Evolutionary conservation across 2,797 vertebrate genomes (phyloP), one percentile per base, ranked within the genome.

Genomic region (Crossoptilon crossoptilon): DNA sequence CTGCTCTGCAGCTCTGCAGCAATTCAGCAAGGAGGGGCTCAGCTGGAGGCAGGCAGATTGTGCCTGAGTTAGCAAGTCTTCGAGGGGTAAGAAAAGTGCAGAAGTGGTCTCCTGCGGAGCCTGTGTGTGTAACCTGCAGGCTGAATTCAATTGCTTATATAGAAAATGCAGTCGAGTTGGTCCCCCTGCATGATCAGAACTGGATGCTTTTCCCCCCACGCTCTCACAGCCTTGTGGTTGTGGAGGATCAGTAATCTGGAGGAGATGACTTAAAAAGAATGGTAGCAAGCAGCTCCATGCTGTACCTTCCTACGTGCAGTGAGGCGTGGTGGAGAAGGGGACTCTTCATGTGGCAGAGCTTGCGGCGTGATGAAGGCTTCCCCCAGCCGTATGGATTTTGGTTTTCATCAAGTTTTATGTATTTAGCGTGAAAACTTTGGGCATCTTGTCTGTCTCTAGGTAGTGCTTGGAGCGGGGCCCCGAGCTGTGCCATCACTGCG

Each of bases 391-490:
- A 29, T 68, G 56, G 62, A 55, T 12, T 39, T n/a, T 11, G 39
- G 71, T 76, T 84, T 83, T 70, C 56, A 60, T 48, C 39, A 31
- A 35, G 31, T 53, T 76, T 78, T 44, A 10, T 88, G 27, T 88
- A 41, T 91, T 96, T 78, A 60, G 64, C 41, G 43, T 78, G 59
- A 75, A 88, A 92, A 73, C 84, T 87, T 84, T 39, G 59, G 79
- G 27, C 3, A 6, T 76, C 88, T 88, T 15, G 1, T 71, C 84
- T 67, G 43, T 90, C 59, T 91, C 93, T 91, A 62, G 53, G 29
- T 90, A 87, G 90, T 66, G 88, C 90, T 66, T 10, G 10, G 84
- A 88, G 90, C 70, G 43, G 77, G 77, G 84, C 67, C 74, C 77
- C 63, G 88, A 88, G 85, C 79, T 77, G 56, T 77, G 83, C 56